These are phyloP conservation scores for Steinernema khuongi DNA, from an alignment of 1,140 invertebrate genomes.

Conservation along the genomic window DNA sequence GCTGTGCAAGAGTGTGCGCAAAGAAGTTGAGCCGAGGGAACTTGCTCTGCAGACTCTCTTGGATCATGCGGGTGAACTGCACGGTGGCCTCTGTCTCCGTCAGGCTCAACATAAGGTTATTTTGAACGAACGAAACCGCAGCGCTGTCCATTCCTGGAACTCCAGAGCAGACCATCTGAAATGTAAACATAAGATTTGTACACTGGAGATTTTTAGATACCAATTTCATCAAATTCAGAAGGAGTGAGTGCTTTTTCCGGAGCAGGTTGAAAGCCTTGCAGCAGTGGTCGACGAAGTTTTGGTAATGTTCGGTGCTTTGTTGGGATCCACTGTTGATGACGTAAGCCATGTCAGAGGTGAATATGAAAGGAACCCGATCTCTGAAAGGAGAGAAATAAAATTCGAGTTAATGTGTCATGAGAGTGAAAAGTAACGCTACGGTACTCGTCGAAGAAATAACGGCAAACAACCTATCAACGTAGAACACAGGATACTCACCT, in stretches of 20 bases:
- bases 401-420: neutral
- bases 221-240: constrained; percentile 85
- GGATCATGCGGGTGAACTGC: constrained; percentile 81
- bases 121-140: constrained; percentile 84
- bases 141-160: constrained; percentile 85
- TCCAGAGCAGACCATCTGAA: constrained; percentile 84
- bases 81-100: constrained; percentile 89
- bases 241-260: constrained; percentile 81
- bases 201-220: constrained; percentile 65
- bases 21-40: constrained; percentile 55
- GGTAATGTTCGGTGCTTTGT: constrained; percentile 83
- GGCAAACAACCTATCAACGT: constrained; percentile 14
- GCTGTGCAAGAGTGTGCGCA: constrained; percentile 76
- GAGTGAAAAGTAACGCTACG: constrained; percentile 15
- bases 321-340: constrained; percentile 91
- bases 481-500: constrained; percentile 64
- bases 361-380: constrained; percentile 91
- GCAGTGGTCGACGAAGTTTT: constrained; percentile 93
- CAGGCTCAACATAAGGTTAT: constrained; percentile 77
- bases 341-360: constrained; percentile 97
- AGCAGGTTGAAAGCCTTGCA: constrained; percentile 94
- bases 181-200: constrained; percentile 28
- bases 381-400: constrained; percentile 61
- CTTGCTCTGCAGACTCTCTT: constrained; percentile 43
- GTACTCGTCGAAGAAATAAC: too few species aligned